Conservation (phyloP, 2,113 vertebrate species). For the Cephalophus harveyi region DNA sequence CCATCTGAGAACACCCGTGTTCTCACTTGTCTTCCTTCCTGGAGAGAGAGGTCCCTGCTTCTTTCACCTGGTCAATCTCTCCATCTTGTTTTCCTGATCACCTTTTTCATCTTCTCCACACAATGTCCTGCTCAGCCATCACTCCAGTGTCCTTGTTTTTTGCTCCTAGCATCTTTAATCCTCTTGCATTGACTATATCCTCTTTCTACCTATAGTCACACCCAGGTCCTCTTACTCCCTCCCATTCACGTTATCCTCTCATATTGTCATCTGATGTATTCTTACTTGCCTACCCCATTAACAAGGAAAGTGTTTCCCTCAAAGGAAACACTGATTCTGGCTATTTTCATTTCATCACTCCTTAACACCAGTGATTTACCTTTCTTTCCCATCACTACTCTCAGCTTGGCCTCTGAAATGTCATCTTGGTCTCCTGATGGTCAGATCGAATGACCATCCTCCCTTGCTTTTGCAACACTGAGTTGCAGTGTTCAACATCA, state of each 20-base stretch:
- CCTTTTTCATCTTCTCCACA: not conserved
- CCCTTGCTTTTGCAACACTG: not conserved
- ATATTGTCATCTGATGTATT: not conserved
- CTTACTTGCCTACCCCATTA: not conserved
- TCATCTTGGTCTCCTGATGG: not conserved
- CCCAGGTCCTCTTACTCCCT: not conserved
- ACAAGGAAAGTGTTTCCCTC: not conserved
- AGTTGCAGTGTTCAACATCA: not conserved
- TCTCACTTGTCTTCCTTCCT: not conserved
- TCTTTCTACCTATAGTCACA: not conserved
- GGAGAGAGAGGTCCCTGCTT: not conserved
- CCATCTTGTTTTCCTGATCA: not conserved
- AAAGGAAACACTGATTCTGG: not conserved
- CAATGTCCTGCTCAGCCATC: not conserved
- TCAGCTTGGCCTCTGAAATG: not conserved
- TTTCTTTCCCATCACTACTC: not conserved
- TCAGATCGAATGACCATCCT: not conserved
- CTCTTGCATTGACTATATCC: no score
- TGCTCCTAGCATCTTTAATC: not conserved
- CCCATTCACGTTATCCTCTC: not conserved
- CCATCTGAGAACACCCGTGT: not conserved
- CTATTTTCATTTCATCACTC: not conserved
- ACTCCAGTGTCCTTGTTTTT: not conserved
- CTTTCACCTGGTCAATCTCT: not conserved
- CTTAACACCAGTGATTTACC: not conserved